Base-by-base conservation (phyloP, 2,888 invertebrate species). In the Spodoptera littoralis region DNA sequence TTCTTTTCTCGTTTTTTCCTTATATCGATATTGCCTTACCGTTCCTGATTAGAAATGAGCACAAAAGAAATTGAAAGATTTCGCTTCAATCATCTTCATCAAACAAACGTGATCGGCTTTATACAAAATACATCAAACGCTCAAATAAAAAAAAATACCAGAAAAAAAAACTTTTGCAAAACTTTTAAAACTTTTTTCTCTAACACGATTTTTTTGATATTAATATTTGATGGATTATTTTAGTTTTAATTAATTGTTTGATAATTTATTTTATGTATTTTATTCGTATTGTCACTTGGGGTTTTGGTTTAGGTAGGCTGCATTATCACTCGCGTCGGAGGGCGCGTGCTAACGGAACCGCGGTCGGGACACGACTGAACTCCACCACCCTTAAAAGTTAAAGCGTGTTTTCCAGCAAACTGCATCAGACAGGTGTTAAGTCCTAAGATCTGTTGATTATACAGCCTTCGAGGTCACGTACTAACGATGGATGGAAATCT, bases 281-380 rank as follows among this genome's bases (percentile, higher is more conserved):
- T 13, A 55, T 60, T 54, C 2, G 13, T 66, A 36, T 48, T 12
- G 41, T 55, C 76, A 73, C 65, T 55, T 18, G 55, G 55, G 4
- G 27, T 60, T 12, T 18, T 22, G 18, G 41, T 57, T 36, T 65
- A 53, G 60, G 62, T 65, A 57, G 27, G 49, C 52, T 27, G 64
- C 41, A 54, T 60, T 49, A 60, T 49, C 66, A 65, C 55, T 55
- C 74, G 70, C 66, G 59, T 51, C 50, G 48, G 27, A 42, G 11
- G 24, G 65, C 59, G 70, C 82, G 81, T 76, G 75, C 54, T 54
- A 68, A 53, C 77, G 47, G 69, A 60, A 63, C 72, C 76, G 74
- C 80, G 81, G 54, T 71, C 66, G 78, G 66, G 65, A 76, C 64
- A 58, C 70, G 66, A 80, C 80, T 80, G 74, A 76, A 54, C 56